Conservation (phyloP, 2,888 invertebrate species). For the Drosophila tripunctata region DNA sequence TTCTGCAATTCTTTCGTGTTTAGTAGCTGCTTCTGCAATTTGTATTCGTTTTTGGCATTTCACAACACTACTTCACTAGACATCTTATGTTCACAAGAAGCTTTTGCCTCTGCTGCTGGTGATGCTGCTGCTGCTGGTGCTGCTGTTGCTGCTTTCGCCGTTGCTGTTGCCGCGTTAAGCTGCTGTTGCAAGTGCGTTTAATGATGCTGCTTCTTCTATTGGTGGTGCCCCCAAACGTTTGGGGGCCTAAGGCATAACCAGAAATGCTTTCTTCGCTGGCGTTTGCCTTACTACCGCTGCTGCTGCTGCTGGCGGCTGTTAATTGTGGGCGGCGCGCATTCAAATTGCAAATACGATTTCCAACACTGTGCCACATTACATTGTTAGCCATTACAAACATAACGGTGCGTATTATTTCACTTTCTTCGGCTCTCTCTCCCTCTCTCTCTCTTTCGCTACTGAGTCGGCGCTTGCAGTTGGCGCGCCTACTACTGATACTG, state of each 20-base stretch:
- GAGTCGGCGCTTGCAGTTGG: conserved; percentile 27
- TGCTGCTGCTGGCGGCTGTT: conserved; percentile 61
- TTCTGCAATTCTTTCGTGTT: too few relatives aligned
- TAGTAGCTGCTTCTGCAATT: conserved; percentile 36
- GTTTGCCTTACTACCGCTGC: conserved; percentile 65
- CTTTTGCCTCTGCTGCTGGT: conserved; percentile 46
- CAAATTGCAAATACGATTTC: conserved; percentile 70
- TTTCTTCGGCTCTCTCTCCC: conserved; percentile 1
- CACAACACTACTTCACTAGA: conserved; percentile 67
- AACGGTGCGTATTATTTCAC: conserved; percentile 68
- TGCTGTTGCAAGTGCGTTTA: conserved; percentile 47
- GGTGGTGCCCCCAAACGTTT: conserved; percentile 84
- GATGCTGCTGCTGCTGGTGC: conserved; percentile 36
- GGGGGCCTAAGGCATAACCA: conserved; percentile 83
- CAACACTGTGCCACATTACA: conserved; percentile 83
- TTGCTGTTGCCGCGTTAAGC: conserved; percentile 38
- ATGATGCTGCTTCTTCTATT: conserved; percentile 51
- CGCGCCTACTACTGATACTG: conserved; percentile 26
- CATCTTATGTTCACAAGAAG: conserved; percentile 48
- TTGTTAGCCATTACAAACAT: conserved; percentile 85
- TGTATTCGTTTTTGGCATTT: conserved; percentile 51
- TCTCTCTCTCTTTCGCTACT: conserved; percentile 22
- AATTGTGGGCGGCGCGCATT: conserved; percentile 72
- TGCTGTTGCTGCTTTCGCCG: conserved; percentile 40
- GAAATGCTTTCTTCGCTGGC: conserved; percentile 56